Base-by-base conservation (phyloP, 2,113 vertebrate genomes). In the Pseudonaja textilis region DNA sequence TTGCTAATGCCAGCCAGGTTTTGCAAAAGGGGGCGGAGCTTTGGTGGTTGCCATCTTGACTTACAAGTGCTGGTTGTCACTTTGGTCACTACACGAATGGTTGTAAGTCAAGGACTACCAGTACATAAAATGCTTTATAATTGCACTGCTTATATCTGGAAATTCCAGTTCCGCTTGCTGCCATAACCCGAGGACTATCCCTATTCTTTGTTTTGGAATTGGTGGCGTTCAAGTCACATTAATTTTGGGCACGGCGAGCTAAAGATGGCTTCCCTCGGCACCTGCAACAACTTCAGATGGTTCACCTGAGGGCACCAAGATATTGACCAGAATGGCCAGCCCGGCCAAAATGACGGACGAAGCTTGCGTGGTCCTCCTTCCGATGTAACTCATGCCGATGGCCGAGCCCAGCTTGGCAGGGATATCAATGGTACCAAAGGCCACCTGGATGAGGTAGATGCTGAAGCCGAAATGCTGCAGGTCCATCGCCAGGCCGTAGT, bases 361-460 rank as follows among this genome's bases (percentile, higher is more conserved):
- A 5, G 93, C 93, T 69, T 98, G 98, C 0, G 97, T 97, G 14
- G 90, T 85, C 18, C 98, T 96, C 9, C 96, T 94, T 6, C 98
- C 98, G 1, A 97, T 42, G 3, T 93, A 93, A 81, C 96, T 98
- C 97, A 98, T 98, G 2, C 91, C 85, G 55, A 97, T 64, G 0
- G 96, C 97, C 1, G 97, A 52, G 0, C 98, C 4, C 2, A 98
- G 88, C 94, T 98, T 98, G 81, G 98, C 98, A 0, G 98, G 98
- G 52, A 98, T 97, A 94, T 98, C 98, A 8, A 98, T 97, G 0
- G 95, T 95, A 4, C 97, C 97, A 7, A 98, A 98, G 87, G 98
- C 98, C 86, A 98, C 96, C 93, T 98, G 98, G 64, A 98, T 98
- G 87, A 99, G 94, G 93, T 98, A 98, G 93, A 98, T 98, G 94